Percentiles rank a stretch among this genome's conserved stretches.
These are phyloP conservation scores for Micropterix aruncella DNA, from an alignment of 2,888 invertebrate species.

Conservation along the genomic window DNA sequence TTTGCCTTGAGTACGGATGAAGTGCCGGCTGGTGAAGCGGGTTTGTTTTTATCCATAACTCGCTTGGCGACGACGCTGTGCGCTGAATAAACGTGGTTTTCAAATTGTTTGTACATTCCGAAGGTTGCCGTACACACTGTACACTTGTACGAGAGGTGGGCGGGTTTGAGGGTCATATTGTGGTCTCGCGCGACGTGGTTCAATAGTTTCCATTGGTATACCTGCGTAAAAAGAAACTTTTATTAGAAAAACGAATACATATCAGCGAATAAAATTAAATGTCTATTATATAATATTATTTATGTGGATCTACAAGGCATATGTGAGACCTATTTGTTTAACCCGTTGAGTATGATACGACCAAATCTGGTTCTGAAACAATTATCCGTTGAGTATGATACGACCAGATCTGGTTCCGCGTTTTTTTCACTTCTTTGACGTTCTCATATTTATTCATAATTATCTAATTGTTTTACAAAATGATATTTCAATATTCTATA, in stretches of 20 bases:
- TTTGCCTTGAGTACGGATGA: constrained; percentile 16
- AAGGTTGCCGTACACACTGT: constrained; percentile 91
- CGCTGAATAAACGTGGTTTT: constrained; percentile 87
- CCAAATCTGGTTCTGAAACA: no score
- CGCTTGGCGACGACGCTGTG: constrained; percentile 83
- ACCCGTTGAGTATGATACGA: no score
- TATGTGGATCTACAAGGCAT: not conserved
- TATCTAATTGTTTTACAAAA: no score
- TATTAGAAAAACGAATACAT: constrained; percentile 12
- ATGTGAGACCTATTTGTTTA: no score
- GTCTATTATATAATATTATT: constrained; percentile 1
- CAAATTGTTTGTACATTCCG: constrained; percentile 90
- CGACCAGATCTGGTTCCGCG: no score
- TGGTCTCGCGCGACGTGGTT: constrained; percentile 89
- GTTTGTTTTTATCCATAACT: constrained; percentile 33
- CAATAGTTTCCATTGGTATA: constrained; percentile 85
- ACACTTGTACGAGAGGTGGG: constrained; percentile 88
- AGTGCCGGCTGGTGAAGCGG: constrained; percentile 16
- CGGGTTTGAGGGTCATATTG: constrained; percentile 81
- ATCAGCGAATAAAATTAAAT: not conserved
- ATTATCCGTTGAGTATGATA: no score
- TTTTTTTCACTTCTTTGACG: no score
- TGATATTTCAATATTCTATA: no score
- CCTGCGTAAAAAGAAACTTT: no score
- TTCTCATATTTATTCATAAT: no score